A percentile compares a stretch with the other conserved stretches of the same genome.
These are phyloP conservation scores for Podarcis raffonei DNA, from an alignment of 2,113 vertebrate species.

Conservation along the genomic window DNA sequence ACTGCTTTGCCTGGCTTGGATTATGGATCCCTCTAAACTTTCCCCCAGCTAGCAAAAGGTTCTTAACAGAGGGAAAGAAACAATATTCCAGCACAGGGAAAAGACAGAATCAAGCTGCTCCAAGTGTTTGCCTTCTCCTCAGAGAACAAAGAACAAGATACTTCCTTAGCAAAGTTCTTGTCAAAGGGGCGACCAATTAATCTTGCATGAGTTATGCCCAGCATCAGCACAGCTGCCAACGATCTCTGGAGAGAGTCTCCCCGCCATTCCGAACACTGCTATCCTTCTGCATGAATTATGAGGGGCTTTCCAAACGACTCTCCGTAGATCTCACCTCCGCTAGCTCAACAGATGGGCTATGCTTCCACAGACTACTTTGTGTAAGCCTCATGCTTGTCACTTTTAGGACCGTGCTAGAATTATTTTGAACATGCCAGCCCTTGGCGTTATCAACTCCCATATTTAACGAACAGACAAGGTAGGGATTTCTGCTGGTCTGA, in stretches of 20 bases:
- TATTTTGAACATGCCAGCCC: background rate
- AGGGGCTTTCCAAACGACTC: background rate
- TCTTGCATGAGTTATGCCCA: background rate
- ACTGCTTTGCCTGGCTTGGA: background rate
- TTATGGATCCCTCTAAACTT: background rate
- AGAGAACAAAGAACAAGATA: constrained; percentile 4
- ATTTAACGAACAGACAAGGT: background rate
- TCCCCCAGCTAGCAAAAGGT: background rate
- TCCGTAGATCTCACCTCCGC: background rate
- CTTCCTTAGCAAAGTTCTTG: constrained; percentile 11
- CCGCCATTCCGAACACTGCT: background rate
- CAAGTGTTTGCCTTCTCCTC: background rate
- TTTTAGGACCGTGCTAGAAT: background rate
- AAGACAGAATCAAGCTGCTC: background rate
- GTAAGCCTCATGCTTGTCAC: background rate
- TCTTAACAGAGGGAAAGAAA: background rate
- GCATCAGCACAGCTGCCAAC: background rate
- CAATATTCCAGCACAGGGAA: background rate
- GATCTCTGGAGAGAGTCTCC: background rate
- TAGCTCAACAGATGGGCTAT: background rate
- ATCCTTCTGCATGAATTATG: background rate
- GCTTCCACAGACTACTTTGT: background rate
- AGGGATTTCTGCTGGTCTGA: background rate
- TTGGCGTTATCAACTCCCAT: too few species aligned
- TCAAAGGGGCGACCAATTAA: background rate